Percentiles rank a stretch among this genome's conserved stretches.
These are phyloP conservation scores for Coecobrya sp. DNA, from an alignment of 2,888 invertebrate species.

Conservation along the genomic window DNA sequence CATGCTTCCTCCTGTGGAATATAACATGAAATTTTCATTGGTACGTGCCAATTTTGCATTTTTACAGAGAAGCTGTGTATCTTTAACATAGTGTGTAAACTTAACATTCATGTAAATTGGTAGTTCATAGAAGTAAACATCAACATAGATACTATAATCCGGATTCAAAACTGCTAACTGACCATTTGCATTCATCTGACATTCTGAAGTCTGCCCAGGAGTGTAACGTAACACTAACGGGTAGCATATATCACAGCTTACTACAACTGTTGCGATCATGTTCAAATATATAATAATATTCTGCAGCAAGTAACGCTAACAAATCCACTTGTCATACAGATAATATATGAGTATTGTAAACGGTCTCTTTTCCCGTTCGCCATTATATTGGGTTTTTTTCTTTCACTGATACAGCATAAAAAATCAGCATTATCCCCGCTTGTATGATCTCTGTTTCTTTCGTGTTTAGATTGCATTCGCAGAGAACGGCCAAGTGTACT, in stretches of 20 bases:
- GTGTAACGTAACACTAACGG: neutral
- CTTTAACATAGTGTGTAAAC: neutral
- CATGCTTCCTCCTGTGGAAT: constrained; percentile 8
- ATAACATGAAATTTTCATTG: constrained; percentile 1
- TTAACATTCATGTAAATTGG: neutral
- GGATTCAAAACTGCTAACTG: neutral
- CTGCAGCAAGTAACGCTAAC: constrained; percentile 20
- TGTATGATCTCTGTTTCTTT: neutral
- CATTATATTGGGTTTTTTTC: constrained; percentile 53
- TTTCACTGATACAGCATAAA: constrained; percentile 62
- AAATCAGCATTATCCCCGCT: constrained; percentile 30
- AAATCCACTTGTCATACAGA: constrained; percentile 73
- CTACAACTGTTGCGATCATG: constrained; percentile 4
- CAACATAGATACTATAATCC: neutral
- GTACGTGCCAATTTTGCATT: constrained; percentile 39
- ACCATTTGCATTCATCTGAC: constrained; percentile 53
- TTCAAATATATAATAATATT: neutral
- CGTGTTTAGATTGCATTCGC: neutral
- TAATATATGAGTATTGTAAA: constrained; percentile 76
- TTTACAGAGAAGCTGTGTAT: neutral
- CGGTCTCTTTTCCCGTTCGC: constrained; percentile 63
- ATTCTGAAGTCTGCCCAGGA: neutral
- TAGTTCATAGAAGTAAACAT: too few species aligned
- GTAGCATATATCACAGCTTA: neutral
- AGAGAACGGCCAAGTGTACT: neutral